A percentile compares a stretch with the other conserved stretches of the same genome.
Conservation (phyloP, 2,113 vertebrate species). For the Bostrychus sinensis region DNA sequence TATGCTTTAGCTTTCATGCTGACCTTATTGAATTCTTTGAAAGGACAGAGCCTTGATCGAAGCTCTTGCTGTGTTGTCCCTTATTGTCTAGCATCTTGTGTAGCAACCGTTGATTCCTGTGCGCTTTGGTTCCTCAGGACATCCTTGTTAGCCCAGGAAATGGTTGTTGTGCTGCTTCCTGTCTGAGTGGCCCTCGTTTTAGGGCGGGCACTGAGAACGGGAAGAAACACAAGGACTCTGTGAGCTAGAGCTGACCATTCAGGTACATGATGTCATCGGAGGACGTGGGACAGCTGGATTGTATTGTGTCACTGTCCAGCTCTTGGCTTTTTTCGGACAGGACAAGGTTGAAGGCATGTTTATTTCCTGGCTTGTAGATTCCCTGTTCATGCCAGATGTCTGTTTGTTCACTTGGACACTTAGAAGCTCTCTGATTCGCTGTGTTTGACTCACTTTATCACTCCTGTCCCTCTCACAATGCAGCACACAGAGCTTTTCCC, state of each 20-base stretch:
- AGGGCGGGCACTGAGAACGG: conserved; percentile 55
- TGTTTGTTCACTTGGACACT: not conserved
- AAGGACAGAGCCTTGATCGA: not conserved
- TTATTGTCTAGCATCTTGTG: not conserved
- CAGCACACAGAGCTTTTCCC: conserved; percentile 19
- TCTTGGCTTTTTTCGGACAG: conserved; percentile 24
- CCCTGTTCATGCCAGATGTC: conserved; percentile 7
- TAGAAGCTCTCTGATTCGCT: conserved; percentile 3
- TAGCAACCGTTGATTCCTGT: not conserved
- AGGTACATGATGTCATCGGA: conserved; percentile 75
- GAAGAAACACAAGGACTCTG: conserved; percentile 59
- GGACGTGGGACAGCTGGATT: conserved; percentile 68
- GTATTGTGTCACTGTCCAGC: conserved; percentile 72
- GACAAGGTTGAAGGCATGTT: conserved; percentile 45
- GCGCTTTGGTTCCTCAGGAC: conserved; percentile 39
- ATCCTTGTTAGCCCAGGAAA: conserved; percentile 46
- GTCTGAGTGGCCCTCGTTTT: conserved; percentile 38
- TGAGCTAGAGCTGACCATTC: conserved; percentile 42
- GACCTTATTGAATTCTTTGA: not conserved
- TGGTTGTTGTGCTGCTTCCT: conserved; percentile 66
- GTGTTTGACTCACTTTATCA: conserved; percentile 1
- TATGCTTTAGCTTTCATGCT: not conserved
- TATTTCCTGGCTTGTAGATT: conserved; percentile 37
- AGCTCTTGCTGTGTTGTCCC: not conserved
- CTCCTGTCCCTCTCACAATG: not conserved